Base-by-base conservation (phyloP, 2,888 invertebrate species). In the Dione juno region DNA sequence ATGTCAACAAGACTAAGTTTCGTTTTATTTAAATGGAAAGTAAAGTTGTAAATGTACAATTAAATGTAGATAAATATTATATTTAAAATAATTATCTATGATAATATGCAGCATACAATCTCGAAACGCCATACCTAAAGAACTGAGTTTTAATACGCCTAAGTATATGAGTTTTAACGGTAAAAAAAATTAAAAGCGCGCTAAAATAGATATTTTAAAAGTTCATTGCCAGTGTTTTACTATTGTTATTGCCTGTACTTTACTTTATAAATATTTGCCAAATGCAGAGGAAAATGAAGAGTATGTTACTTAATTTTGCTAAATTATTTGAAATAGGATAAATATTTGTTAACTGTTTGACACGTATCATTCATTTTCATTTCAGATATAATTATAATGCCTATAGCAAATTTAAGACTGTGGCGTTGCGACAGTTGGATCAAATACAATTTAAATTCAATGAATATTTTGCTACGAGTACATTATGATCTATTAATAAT, bases 401-500 rank as follows among this genome's bases (percentile, higher is more conserved):
- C 79, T 0, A 89, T 92, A 69, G 84, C 86, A 69, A 90, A 90
- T 71, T 76, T 92, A 61, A 86, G 86, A 83, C 41, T 84, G 35
- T 92, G 90, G 91, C 79, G 78, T 19, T 74, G 70, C 8, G 81
- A 82, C 43, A 79, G 69, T 50, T 91, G 92, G 92, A 73, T 75
- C 7, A 87, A 83, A 78, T 84, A 84, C 67, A 82, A 83, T 54
- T 63, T 72, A 0, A 84, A 79, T 48, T 43, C 71, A 21, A 57
- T 67, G 0, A 80, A 81, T 41, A 57, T 81, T 3, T 66, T 75
- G 54, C 75, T 92, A 69, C 81, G 82, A 67, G 58, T 90, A 16
- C 74, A 83, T 68, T 85, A 81, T 67, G 90, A 92, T 70, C 87
- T 90, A 77, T 73, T 92, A 21, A 35, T 91, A 21, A 81, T 92